A percentile compares a stretch with the other conserved stretches of the same genome.
These are phyloP conservation scores for Aegithalos caudatus DNA, from an alignment of 2,113 vertebrate genomes.

Conservation along the genomic window DNA sequence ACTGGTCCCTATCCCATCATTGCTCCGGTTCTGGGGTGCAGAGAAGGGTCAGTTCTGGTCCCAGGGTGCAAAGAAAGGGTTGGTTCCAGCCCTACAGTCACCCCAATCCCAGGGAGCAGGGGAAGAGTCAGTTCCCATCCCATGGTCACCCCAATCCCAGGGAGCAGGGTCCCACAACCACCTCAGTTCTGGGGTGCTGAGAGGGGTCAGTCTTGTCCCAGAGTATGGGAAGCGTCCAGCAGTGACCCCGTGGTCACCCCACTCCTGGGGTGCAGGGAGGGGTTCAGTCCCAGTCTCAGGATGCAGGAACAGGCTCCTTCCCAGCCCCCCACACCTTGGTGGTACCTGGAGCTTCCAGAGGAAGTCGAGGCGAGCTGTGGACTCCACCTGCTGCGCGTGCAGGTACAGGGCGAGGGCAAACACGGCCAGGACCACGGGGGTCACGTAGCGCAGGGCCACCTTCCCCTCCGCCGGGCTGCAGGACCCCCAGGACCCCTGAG, in stretches of 20 bases:
- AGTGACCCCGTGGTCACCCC: background rate
- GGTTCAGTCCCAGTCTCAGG: background rate
- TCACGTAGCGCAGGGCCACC: slow-evolving; percentile 90
- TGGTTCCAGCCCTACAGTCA: background rate
- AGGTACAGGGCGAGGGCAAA: slow-evolving; percentile 94
- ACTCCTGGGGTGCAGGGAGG: background rate
- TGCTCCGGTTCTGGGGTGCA: too few relatives aligned
- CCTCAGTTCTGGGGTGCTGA: background rate
- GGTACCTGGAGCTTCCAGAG: slow-evolving; percentile 97
- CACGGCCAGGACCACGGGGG: slow-evolving; percentile 89
- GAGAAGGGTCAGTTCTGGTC: rapidly evolving
- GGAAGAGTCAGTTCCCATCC: background rate
- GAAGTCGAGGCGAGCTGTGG: slow-evolving; percentile 94
- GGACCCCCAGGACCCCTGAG: background rate
- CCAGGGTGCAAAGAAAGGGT: background rate
- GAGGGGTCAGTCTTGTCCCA: background rate
- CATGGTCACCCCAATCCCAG: background rate
- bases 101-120: too few relatives aligned
- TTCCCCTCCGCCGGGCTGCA: slow-evolving; percentile 67
- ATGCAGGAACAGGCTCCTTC: rapidly evolving
- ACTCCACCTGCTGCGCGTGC: slow-evolving; percentile 96
- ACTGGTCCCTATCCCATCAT: too few relatives aligned
- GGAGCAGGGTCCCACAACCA: background rate
- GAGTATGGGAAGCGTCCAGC: background rate
- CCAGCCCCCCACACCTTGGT: background rate